Base-by-base conservation (phyloP, 1,140 invertebrate genomes). In the Steinernema feltiae region DNA sequence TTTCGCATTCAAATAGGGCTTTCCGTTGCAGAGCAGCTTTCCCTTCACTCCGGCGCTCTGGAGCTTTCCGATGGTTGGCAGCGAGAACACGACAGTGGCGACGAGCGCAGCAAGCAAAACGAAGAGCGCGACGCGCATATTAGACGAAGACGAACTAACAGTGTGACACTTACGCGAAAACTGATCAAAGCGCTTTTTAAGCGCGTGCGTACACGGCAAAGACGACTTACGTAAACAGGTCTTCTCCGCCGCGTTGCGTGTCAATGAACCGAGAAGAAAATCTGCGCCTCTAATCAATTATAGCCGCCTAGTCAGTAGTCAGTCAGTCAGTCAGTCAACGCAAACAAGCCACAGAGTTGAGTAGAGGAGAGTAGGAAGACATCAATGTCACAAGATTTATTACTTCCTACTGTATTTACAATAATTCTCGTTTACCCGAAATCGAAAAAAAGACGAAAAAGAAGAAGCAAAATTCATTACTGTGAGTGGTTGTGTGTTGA, bases 11-110 rank as follows among this genome's bases (percentile, higher is more conserved):
- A 74, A 72, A 32, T 79, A 79, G 41, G 78, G 78, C 35, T 79
- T 79, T 32, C 76, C 78, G 70, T 79, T 80, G 72, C 78, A 79
- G 32, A 79, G 63, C 15, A 79, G 30, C 46, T 78, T 78, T 32
- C 78, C 78, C 18, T 73, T 79, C 1, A 79, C 74, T 18, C 72
- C 72, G 24, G 70, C 72, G 24, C 48, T 70, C 32, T 79, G 78
- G 0, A 78, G 70, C 48, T 76, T 78, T n/a, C 77, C 31, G 17
- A 78, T 72, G 32, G 53, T 46, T 21, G 77, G 77, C 24, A 78
- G 35, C 31, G 76, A 63, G 69, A 46, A 70, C 3, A 70, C 46
- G 21, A 32, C 53, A 24, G 69, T 32, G 27, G 72, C 30, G 27
- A 63, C 7, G 53, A 63, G 15, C 7, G 24, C 7, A 63, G 7